These are phyloP conservation scores for Chironomus tentans DNA, from an alignment of 2,888 invertebrate genomes.

Conservation along the genomic window DNA sequence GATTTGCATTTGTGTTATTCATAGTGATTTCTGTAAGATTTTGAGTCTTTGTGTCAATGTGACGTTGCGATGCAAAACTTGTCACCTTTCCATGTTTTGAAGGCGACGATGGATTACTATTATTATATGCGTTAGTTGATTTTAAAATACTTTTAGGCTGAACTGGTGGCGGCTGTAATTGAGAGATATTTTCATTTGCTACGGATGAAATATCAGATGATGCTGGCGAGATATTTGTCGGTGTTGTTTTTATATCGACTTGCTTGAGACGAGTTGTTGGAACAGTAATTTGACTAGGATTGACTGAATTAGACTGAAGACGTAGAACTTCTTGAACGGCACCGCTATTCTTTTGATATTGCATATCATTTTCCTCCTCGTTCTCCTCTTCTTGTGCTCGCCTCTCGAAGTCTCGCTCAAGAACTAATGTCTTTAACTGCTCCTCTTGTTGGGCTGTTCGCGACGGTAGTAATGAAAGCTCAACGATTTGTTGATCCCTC, in stretches of 20 bases:
- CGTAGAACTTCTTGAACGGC: slow-evolving; percentile 46
- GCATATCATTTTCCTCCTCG: slow-evolving; percentile 54
- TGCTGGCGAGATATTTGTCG: slow-evolving; percentile 27
- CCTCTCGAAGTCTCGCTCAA: slow-evolving; percentile 91
- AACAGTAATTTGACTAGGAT: slow-evolving; percentile 40
- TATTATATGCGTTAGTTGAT: slow-evolving; percentile 33
- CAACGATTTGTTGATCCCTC: slow-evolving; percentile 81
- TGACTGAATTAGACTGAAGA: slow-evolving; percentile 33
- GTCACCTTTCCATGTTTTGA: slow-evolving; percentile 41
- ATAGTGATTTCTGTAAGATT: slow-evolving; percentile 19
- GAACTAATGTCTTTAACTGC: slow-evolving; percentile 73
- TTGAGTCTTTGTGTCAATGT: neutral
- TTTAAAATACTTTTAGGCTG: slow-evolving; percentile 43
- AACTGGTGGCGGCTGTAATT: slow-evolving; percentile 24
- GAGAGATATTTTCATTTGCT: neutral
- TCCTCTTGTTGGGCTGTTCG: slow-evolving; percentile 76
- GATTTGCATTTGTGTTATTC: slow-evolving; percentile 33
- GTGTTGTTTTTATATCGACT: slow-evolving; percentile 38
- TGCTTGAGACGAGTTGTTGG: slow-evolving; percentile 42
- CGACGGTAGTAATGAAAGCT: slow-evolving; percentile 58
- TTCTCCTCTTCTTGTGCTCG: slow-evolving; percentile 71
- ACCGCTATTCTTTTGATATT: slow-evolving; percentile 38
- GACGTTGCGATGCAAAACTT: slow-evolving; percentile 35
- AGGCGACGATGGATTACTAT: slow-evolving; percentile 36
- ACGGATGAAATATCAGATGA: neutral